Conservation (phyloP, 2,113 vertebrate species). For the Pollimyrus isidori region DNA sequence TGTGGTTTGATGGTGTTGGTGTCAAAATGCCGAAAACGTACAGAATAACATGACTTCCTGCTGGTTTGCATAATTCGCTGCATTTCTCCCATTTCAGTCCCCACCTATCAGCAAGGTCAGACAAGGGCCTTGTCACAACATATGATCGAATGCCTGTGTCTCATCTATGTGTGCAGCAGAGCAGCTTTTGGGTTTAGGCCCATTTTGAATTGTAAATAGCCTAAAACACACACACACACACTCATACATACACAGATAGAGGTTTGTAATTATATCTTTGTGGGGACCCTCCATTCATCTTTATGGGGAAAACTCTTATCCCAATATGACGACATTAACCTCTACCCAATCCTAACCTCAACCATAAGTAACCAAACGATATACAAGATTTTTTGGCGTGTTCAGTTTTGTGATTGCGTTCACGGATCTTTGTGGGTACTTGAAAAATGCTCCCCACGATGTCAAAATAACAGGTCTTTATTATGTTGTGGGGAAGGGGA, state of each 20-base stretch:
- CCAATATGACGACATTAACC: too few relatives aligned
- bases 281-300: too few relatives aligned
- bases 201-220: conserved; percentile 59
- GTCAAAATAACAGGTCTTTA: background rate
- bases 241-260: background rate
- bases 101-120: background rate
- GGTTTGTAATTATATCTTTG: too few relatives aligned
- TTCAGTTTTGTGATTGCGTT: too few relatives aligned
- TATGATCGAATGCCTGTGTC: background rate
- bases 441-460: too few relatives aligned
- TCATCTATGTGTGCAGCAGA: conserved; percentile 19
- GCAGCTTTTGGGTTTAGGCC: conserved; percentile 50
- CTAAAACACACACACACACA: conserved; percentile 40
- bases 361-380: too few relatives aligned
- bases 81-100: background rate
- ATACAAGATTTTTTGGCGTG: too few relatives aligned
- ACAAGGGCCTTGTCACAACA: background rate
- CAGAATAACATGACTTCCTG: background rate
- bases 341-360: too few relatives aligned
- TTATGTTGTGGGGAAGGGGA: too few relatives aligned
- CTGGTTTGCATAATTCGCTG: background rate
- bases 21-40: background rate
- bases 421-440: too few relatives aligned
- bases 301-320: too few relatives aligned
- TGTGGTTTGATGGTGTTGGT: background rate